Base-by-base conservation (phyloP, 2,888 invertebrate genomes). In the Agapetus fuscipes region DNA sequence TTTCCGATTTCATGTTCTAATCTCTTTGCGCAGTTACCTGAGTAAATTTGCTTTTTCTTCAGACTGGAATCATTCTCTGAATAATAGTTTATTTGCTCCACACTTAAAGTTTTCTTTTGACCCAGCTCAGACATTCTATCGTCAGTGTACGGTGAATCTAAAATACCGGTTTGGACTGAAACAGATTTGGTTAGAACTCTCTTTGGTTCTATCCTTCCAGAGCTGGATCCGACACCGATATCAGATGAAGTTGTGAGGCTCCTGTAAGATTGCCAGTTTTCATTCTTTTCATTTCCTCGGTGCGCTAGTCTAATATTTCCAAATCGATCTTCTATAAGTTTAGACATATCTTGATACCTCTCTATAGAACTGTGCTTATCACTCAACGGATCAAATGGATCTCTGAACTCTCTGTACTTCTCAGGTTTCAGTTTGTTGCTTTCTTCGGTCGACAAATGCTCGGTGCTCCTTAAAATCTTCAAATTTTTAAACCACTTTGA, bases 321-420 rank as follows among this genome's bases (percentile, higher is more conserved):
- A 46, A 80, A 80, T 51, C 73, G 70, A 50, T 80, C 80, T 55
- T 80, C 79, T 46, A 80, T 71, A 40, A 80, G 60, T 54, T 80
- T 80, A 3, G 80, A 73, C 80, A 80, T 80, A 49, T 80, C 80
- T 54, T 79, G 78, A 48, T 80, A 80, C 31, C 80, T 64, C 52
- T 80, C 80, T 56, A 80, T 79, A 43, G 79, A 80, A 59, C 76
- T 74, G 48, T 78, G 74, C 53, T 79, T 80, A 43, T 78, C 76
- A 36, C 72, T 74, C 39, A 66, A 62, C 11, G 69, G 70, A 56
- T 79, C 78, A 43, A 78, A 69, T 1, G 72, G 72, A 52, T 74
- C 74, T 54, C 66, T 67, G 0, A 66, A 56, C 38, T 72, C 72
- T 51, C 56, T 61, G 41, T 56, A 54, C 44, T 62, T 66, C 36